Evolutionary conservation across 2,888 invertebrate species (phyloP), one percentile per base, ranked within the genome.

Genomic region (Coronaproctus castanopsis): DNA sequence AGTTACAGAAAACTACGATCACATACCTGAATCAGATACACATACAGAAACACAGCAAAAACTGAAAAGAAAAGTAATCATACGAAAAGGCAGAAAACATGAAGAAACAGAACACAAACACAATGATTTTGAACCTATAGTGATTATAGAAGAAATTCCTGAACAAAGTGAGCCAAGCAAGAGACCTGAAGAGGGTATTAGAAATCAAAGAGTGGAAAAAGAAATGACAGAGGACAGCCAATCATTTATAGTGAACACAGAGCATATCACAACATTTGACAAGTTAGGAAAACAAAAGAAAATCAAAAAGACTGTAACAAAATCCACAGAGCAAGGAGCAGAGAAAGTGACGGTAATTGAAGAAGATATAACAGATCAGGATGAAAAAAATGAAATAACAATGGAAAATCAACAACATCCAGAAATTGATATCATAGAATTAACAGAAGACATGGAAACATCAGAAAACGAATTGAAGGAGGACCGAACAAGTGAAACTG

Each of bases 301-400:
- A 36, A 36, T 23, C 1, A 51, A 23, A 14, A 21, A 50, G 23
- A 50, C 57, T 3, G 57, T 57, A 18, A 51, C 1, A 1, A 2
- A 19, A 50, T 50, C 22, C 19, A 50, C 21, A 21, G 22, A 20
- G 21, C 22, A 23, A 1, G 23, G 50, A 51, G 50, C 50, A 8
- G 50, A 50, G 23, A 48, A 57, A 50, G 23, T 24, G 24, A 51
- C 23, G 2, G 49, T 23, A 2, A 23, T 50, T 3, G 49, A 2
- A 68, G 61, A 58, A 65, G 24, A 36, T 22, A 56, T 62, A 58
- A 54, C 50, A 10, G 69, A 73, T 65, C 79, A 81, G 68, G 79
- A 81, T 68, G 76, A 77, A 62, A 76, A 78, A 54, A 79, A 81
- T 69, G 80, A 81, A 69, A 85, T 83, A 70, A 72, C 85, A 21